These are phyloP conservation scores for Leptosomus discolor DNA, from an alignment of 2,113 vertebrate species.

Conservation along the genomic window DNA sequence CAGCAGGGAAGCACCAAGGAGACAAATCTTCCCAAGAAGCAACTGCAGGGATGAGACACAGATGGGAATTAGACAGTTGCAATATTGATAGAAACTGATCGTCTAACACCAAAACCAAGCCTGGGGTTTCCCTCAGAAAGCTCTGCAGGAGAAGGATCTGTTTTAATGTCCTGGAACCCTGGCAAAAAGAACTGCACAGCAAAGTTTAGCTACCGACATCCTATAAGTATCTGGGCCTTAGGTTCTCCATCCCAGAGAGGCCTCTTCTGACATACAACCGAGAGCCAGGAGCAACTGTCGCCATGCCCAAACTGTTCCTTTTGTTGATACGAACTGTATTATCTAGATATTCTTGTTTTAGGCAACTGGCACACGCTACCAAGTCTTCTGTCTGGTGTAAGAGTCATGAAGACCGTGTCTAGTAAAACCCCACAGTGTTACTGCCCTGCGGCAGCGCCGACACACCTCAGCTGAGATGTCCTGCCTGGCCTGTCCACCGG, in stretches of 20 bases:
- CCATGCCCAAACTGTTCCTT: not conserved
- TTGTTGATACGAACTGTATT: not conserved
- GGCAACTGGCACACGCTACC: not conserved
- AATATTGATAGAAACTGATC: not conserved
- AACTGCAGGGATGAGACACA: not conserved
- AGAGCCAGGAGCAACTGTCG: not conserved
- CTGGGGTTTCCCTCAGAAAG: not conserved
- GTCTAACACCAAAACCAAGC: not conserved
- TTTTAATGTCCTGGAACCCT: not conserved
- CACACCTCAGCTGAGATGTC: not conserved
- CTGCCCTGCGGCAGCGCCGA: not conserved
- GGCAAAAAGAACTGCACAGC: not conserved
- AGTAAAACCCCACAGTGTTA: not conserved
- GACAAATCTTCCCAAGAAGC: not conserved
- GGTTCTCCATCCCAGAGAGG: not conserved
- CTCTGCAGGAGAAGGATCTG: not conserved
- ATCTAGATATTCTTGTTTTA: not conserved
- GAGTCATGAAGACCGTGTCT: not conserved
- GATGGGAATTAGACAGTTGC: not conserved
- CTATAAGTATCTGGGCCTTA: not conserved
- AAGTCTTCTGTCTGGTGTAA: not conserved
- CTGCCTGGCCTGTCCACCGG: not conserved
- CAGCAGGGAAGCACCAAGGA: not conserved
- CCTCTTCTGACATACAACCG: not conserved
- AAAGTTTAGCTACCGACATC: not conserved